Evolutionary conservation across 2,888 invertebrate species (phyloP).

Genomic region (Erebia ligea): DNA sequence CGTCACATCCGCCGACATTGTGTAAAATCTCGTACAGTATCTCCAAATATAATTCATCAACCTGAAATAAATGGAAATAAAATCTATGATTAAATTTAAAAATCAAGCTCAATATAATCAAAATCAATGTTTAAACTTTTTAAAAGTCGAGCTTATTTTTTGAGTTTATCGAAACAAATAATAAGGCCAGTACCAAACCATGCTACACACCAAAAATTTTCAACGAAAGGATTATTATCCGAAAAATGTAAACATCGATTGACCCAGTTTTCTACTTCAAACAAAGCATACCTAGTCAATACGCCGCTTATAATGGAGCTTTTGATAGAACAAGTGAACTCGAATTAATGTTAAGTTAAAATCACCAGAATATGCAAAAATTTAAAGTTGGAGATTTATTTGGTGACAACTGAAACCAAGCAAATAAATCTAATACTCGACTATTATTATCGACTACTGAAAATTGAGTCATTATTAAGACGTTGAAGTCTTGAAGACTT

Average conservation of each 20-base stretch:
- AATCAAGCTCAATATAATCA: no score
- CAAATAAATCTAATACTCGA: background rate
- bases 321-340: slow-evolving; percentile 17
- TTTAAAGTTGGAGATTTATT: background rate
- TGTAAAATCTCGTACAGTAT: slow-evolving; percentile 92
- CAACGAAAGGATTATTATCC: slow-evolving; percentile 2
- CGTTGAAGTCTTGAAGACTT: background rate
- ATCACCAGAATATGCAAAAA: background rate
- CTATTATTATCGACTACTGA: background rate
- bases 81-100: background rate
- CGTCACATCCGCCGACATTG: slow-evolving; percentile 92
- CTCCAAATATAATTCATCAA: slow-evolving; percentile 94
- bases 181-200: background rate
- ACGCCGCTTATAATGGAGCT: slow-evolving; percentile 23
- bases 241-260: slow-evolving; percentile 29
- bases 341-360: background rate
- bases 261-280: slow-evolving; percentile 33
- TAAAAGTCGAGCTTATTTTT: no score
- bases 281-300: slow-evolving; percentile 22
- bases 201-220: background rate
- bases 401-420: background rate
- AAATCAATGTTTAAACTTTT: no score
- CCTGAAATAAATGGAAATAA: slow-evolving; percentile 74
- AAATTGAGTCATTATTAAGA: slow-evolving; percentile 5
- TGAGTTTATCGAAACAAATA: no score